Conservation (phyloP, 1,140 invertebrate species). For the Drosophila pallidifrons region DNA sequence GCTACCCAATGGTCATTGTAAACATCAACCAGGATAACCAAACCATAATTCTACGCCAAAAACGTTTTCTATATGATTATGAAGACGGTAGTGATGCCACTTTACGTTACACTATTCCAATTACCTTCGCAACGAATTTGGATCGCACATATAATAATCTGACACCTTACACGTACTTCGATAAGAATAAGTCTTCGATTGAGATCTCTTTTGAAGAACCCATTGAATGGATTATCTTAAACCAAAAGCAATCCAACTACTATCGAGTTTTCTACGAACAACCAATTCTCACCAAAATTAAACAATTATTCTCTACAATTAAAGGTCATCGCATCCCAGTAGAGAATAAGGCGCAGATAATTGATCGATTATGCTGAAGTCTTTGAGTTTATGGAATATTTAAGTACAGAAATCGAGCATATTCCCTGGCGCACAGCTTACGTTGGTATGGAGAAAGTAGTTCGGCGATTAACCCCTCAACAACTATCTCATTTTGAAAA, state of each 20-base stretch:
- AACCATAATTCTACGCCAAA: constrained; percentile 66
- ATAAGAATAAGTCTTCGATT: constrained; percentile 80
- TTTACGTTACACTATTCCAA: constrained; percentile 87
- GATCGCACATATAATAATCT: constrained; percentile 86
- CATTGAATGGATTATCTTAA: constrained; percentile 85
- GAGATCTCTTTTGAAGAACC: constrained; percentile 48
- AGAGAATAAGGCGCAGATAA: constrained; percentile 91
- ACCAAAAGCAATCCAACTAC: constrained; percentile 86
- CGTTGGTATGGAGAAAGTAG: constrained; percentile 43
- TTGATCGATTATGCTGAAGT: constrained; percentile 87
- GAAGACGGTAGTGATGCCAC: constrained; percentile 59
- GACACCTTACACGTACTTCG: constrained; percentile 84
- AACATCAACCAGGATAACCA: constrained; percentile 30
- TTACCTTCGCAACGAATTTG: constrained; percentile 86
- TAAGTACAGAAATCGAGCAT: constrained; percentile 86
- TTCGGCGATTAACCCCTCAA: constrained; percentile 40
- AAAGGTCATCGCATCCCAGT: constrained; percentile 86
- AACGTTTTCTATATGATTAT: constrained; percentile 86
- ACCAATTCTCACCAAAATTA: constrained; percentile 86
- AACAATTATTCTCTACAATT: constrained; percentile 75
- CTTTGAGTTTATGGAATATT: constrained; percentile 86
- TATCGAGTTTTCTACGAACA: constrained; percentile 88
- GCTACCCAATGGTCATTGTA: constrained; percentile 92
- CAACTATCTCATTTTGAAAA: constrained; percentile 55
- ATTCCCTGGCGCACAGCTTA: constrained; percentile 87